A percentile compares a stretch with the other conserved stretches of the same genome.
Conservation (phyloP, 35 echinoderm and acorn worm species). For the Holothuria glaberrima region DNA sequence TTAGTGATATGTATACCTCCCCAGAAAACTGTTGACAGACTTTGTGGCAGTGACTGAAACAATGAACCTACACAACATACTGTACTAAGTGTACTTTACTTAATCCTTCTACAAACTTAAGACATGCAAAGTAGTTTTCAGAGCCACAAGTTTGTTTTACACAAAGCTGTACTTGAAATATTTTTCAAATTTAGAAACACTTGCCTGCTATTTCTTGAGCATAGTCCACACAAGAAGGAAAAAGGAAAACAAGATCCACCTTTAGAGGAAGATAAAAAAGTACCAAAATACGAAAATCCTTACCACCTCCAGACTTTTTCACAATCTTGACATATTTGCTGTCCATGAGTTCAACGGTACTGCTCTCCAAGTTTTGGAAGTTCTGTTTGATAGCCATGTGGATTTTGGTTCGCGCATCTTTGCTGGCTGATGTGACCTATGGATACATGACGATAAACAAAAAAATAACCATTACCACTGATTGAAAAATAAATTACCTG, state of each 20-base stretch:
- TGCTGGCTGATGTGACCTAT: conserved; percentile 38
- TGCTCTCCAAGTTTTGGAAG: conserved; percentile 3
- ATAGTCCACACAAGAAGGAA: neutral
- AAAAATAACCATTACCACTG: no score
- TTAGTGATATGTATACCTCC: no score
- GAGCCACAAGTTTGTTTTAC: no score
- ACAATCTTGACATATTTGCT: conserved; percentile 36
- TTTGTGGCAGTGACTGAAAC: no score
- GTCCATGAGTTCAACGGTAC: conserved; percentile 5
- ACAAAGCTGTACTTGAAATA: no score
- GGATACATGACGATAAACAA: no score
- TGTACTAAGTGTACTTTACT: no score
- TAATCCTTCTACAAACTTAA: no score
- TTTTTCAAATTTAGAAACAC: neutral
- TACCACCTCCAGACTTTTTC: neutral
- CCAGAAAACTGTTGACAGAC: no score
- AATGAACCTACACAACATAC: no score
- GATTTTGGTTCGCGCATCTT: conserved; percentile 14
- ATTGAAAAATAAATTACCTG: no score
- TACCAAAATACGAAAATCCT: neutral
- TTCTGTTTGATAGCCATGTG: conserved; percentile 41
- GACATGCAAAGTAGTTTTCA: no score
- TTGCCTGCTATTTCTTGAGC: neutral
- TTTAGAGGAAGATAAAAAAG: neutral
- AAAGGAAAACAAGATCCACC: neutral